These are phyloP conservation scores for Intellagama lesueurii DNA, from an alignment of 2,797 vertebrate genomes.

Conservation along the genomic window DNA sequence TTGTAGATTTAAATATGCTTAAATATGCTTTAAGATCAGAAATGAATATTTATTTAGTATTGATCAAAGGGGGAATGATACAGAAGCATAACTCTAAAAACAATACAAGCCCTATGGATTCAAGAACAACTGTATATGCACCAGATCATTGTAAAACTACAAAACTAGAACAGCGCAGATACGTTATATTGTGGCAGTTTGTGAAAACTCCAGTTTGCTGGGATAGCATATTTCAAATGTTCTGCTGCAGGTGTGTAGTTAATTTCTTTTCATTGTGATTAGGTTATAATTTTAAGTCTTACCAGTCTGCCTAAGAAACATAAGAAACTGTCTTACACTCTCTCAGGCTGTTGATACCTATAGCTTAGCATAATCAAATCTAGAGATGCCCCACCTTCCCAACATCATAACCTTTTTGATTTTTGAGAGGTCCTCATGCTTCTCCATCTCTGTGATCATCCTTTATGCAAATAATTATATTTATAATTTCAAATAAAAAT, in stretches of 20 bases:
- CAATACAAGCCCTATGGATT: slow-evolving; percentile 15
- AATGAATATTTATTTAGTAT: not conserved
- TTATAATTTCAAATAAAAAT: no score
- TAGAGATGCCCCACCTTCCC: no score
- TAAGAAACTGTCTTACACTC: no score
- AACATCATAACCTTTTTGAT: no score
- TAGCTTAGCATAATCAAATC: no score
- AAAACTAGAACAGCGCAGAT: not conserved
- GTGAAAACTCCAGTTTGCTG: no score
- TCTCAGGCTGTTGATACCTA: no score
- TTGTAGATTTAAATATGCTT: not conserved
- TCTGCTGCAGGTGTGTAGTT: not conserved
- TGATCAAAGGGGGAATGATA: not conserved
- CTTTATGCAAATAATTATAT: no score
- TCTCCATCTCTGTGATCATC: no score
- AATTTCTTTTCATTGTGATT: not conserved
- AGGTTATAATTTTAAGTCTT: not conserved
- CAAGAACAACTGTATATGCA: not conserved
- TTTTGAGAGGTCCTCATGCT: no score
- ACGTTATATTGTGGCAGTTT: not conserved
- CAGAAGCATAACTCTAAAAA: not conserved
- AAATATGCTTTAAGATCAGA: not conserved
- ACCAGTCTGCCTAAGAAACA: no score
- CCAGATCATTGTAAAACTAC: not conserved
- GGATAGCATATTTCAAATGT: not conserved